phyloP scores from a whole-genome alignment of 2,888 invertebrate species.

The Tholera decimalis region DNA sequence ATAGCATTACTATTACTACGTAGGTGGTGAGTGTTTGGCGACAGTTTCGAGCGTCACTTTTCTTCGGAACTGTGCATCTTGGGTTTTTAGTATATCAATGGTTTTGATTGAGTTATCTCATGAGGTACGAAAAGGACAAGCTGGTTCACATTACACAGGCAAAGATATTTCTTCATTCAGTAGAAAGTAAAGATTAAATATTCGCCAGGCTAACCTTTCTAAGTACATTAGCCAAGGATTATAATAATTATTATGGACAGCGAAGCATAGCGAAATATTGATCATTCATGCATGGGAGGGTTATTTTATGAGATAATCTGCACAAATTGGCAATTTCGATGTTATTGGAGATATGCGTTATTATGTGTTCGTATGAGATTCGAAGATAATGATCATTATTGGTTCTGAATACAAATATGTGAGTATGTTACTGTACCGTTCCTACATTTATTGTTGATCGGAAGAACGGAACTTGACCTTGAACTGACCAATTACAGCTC shows the following conservation, averaged over 20 bases:
- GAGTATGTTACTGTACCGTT: too few species aligned
- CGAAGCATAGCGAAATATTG: constrained; percentile 25
- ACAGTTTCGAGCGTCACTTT: too few species aligned
- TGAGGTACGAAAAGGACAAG: constrained; percentile 1
- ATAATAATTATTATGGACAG: constrained; percentile 35
- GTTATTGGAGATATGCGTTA: constrained; percentile 20
- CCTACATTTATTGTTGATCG: too few species aligned
- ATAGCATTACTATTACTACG: too few species aligned
- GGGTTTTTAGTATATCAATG: too few species aligned
- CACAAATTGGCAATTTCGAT: constrained; percentile 50
- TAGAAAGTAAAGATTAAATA: constrained; percentile 2
- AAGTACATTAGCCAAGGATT: constrained; percentile 8
- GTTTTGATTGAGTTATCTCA: background rate
- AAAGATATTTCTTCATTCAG: constrained; percentile 17
- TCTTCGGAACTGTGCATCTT: too few species aligned
- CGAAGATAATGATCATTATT: constrained; percentile 14
- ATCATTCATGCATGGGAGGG: constrained; percentile 50
- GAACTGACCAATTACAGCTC: too few species aligned
- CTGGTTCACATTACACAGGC: too few species aligned
- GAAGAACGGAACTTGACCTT: too few species aligned
- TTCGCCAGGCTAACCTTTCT: constrained; percentile 2
- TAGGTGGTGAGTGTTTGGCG: too few species aligned
- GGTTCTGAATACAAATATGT: background rate
- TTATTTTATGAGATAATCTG: constrained; percentile 39
- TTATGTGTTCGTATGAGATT: constrained; percentile 25